A percentile compares a stretch with the other conserved stretches of the same genome.
Conservation (phyloP, 2,113 vertebrate genomes). For the Sinocyclocheilus grahami region DNA sequence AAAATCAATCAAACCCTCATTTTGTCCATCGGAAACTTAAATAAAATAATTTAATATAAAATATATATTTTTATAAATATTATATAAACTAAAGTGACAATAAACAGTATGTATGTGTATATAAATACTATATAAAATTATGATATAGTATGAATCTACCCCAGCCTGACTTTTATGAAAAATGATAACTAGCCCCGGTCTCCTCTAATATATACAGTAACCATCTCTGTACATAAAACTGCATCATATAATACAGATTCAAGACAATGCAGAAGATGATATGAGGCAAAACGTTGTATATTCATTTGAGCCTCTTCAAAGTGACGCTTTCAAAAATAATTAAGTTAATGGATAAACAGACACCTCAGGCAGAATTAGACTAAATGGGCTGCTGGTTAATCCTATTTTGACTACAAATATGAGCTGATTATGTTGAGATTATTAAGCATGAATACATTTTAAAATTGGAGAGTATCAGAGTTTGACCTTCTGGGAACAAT, state of each 20-base stretch:
- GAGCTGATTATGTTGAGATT: conserved; percentile 15
- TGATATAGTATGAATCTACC: not conserved
- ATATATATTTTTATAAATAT: too few species aligned
- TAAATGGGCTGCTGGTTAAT: conserved; percentile 25
- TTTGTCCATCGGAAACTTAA: not conserved
- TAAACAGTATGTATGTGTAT: not conserved
- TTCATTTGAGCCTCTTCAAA: not conserved
- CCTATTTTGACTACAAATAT: conserved; percentile 1
- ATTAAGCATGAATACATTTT: not conserved
- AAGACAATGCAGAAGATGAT: not conserved
- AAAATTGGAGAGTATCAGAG: not conserved
- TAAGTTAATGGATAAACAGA: conserved; percentile 33
- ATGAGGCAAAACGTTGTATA: not conserved
- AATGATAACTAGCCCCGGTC: not conserved
- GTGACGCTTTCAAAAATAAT: not conserved
- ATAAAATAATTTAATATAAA: too few species aligned
- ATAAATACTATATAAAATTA: not conserved
- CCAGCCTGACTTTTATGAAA: not conserved
- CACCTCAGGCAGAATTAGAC: conserved; percentile 2
- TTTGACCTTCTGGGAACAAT: conserved; percentile 30
- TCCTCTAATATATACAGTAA: not conserved
- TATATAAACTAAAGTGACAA: not conserved
- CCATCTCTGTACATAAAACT: not conserved
- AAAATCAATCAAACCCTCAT: not conserved
- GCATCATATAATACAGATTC: not conserved